A percentile compares a stretch with the other conserved stretches of the same genome.
These are phyloP conservation scores for Mobula hypostoma DNA, from an alignment of 2,113 vertebrate species.

Conservation along the genomic window DNA sequence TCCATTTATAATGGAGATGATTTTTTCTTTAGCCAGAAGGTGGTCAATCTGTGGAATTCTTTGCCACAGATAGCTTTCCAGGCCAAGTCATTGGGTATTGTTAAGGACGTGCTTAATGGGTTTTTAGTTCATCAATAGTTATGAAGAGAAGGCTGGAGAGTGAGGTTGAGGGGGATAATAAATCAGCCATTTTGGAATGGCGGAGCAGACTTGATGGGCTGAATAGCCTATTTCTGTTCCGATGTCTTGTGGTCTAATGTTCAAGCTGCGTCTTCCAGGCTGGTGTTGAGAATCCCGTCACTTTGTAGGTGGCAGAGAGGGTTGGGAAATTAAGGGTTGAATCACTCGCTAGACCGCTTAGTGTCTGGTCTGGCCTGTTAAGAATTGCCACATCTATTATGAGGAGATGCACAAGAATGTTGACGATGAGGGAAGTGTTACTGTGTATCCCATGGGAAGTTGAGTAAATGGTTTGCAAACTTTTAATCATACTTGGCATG, in stretches of 20 bases:
- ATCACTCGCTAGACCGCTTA: not conserved
- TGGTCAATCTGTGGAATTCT: too few species aligned
- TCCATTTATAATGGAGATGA: too few species aligned
- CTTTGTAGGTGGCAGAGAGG: not conserved
- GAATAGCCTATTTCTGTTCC: not conserved
- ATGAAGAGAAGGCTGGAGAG: too few species aligned
- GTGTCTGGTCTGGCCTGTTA: not conserved
- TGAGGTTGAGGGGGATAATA: too few species aligned
- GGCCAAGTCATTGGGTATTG: too few species aligned
- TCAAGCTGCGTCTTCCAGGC: not conserved
- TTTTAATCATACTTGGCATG: too few species aligned
- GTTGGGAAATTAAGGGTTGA: not conserved
- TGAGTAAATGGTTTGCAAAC: not conserved
- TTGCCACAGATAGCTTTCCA: too few species aligned
- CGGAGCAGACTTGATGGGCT: too few species aligned
- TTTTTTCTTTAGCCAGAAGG: too few species aligned
- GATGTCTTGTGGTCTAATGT: not conserved
- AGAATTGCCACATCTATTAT: not conserved
- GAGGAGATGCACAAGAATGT: not conserved
- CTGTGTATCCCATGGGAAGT: not conserved
- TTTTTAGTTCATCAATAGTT: too few species aligned
- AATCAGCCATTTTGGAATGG: too few species aligned
- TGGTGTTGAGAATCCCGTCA: not conserved
- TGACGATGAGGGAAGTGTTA: not conserved
- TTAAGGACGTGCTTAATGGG: too few species aligned